Percentiles rank a stretch among this genome's conserved stretches.
Evolutionary conservation across 2,888 invertebrate genomes (phyloP).

Genomic region (Pristionchus maxplancki): DNA sequence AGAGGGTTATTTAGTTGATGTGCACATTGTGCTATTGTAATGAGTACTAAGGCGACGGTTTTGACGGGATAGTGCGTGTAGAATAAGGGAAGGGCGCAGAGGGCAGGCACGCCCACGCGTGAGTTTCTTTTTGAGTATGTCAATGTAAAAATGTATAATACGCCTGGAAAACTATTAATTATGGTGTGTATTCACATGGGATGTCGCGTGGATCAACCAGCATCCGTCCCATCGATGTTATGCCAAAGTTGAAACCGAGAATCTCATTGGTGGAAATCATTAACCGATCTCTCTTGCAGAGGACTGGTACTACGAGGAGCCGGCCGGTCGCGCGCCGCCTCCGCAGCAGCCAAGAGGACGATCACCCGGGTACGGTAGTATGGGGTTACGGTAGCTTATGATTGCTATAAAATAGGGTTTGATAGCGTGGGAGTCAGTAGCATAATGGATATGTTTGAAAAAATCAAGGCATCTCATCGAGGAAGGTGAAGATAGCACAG

Average conservation of each 20-base stretch:
- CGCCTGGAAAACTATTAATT: too few relatives aligned
- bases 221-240: too few relatives aligned
- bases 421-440: neutral
- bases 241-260: too few relatives aligned
- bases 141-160: too few relatives aligned
- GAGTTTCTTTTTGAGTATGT: neutral
- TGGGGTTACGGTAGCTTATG: neutral
- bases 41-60: too few relatives aligned
- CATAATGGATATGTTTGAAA: neutral
- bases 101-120: neutral
- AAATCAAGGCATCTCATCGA: neutral
- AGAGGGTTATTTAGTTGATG: too few relatives aligned
- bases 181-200: too few relatives aligned
- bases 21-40: too few relatives aligned
- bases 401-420: neutral
- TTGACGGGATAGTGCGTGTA: too few relatives aligned
- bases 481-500: too few relatives aligned
- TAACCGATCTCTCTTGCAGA: neutral
- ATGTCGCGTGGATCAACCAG: too few relatives aligned
- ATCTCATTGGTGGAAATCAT: neutral
- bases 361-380: slow-evolving; percentile 1
- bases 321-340: neutral
- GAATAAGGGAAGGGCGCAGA: too few relatives aligned
- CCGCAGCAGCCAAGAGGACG: neutral
- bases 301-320: slow-evolving; percentile 16